A percentile compares a stretch with the other conserved stretches of the same genome.
phyloP scores from a whole-genome alignment of 2,888 invertebrate genomes.

The Acrocyrtus sp. region DNA sequence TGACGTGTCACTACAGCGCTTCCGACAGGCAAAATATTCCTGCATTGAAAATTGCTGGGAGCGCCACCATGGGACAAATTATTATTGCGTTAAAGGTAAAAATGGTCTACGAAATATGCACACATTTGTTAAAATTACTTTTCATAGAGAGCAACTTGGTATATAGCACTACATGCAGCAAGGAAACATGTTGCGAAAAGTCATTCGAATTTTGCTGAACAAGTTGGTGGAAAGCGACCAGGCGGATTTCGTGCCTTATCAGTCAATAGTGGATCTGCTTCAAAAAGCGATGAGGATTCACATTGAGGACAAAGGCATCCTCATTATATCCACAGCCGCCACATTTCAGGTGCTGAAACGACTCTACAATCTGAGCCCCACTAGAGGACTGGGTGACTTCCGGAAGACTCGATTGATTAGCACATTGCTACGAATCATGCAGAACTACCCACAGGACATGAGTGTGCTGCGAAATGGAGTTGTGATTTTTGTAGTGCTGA shows the following conservation, averaged over 20 bases:
- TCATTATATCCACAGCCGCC: slow-evolving; percentile 8
- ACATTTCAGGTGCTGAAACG: slow-evolving; percentile 17
- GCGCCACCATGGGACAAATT: slow-evolving; percentile 8
- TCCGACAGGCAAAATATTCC: slow-evolving; percentile 20
- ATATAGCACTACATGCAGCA: slow-evolving; percentile 6
- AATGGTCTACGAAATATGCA: neutral
- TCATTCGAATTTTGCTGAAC: slow-evolving; percentile 19
- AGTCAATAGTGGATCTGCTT: slow-evolving; percentile 8
- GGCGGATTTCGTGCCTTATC: slow-evolving; percentile 14
- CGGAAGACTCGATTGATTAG: neutral
- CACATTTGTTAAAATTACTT: neutral
- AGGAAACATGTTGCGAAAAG: slow-evolving; percentile 11
- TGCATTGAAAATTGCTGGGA: slow-evolving; percentile 25
- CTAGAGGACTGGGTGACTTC: neutral
- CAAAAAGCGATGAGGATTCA: slow-evolving; percentile 13
- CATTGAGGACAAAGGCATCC: slow-evolving; percentile 26
- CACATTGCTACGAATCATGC: neutral
- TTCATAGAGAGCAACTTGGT: too few relatives aligned
- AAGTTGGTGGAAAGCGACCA: neutral
- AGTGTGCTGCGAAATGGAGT: slow-evolving; percentile 26
- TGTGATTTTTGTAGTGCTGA: slow-evolving; percentile 7
- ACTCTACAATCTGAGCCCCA: neutral
- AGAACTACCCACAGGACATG: neutral
- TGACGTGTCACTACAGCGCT: slow-evolving; percentile 25
- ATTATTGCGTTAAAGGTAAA: slow-evolving; percentile 8